Percentiles rank a stretch among this genome's conserved stretches.
phyloP scores from a whole-genome alignment of 2,888 invertebrate genomes.

The Amphimallon solstitiale region DNA sequence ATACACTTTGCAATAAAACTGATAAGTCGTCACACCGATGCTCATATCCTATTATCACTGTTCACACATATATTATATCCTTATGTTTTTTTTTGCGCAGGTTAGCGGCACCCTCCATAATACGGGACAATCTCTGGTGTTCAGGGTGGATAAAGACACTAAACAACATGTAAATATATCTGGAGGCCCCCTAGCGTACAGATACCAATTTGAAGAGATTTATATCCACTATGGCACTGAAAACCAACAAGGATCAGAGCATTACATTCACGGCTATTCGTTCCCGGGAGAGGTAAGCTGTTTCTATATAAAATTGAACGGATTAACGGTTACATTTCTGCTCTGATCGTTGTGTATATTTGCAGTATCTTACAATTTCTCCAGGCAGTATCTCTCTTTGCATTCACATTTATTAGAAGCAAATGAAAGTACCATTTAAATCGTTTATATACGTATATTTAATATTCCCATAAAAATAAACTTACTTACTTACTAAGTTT shows the following conservation, averaged over 20 bases:
- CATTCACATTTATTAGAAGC: no score
- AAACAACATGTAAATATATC: slow-evolving; percentile 94
- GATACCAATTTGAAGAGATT: slow-evolving; percentile 95
- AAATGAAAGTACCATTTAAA: no score
- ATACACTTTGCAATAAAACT: no score
- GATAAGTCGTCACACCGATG: no score
- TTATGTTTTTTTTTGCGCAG: slow-evolving; percentile 62
- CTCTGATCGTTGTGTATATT: neutral
- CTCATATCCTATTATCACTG: no score
- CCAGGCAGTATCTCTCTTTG: neutral
- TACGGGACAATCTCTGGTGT: slow-evolving; percentile 93
- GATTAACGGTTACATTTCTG: neutral
- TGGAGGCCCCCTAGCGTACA: slow-evolving; percentile 94
- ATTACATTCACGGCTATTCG: slow-evolving; percentile 91
- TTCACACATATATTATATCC: neutral
- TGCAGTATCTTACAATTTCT: neutral
- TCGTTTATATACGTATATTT: no score
- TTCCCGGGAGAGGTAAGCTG: slow-evolving; percentile 95
- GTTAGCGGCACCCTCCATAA: slow-evolving; percentile 90
- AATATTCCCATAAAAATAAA: no score
- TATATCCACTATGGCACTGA: slow-evolving; percentile 95
- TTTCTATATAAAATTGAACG: slow-evolving; percentile 20
- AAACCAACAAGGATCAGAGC: slow-evolving; percentile 93
- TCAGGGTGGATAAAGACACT: slow-evolving; percentile 89
- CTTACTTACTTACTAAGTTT: no score